phyloP scores from a whole-genome alignment of 2,888 invertebrate species.

The Melinopterus prodromus region DNA sequence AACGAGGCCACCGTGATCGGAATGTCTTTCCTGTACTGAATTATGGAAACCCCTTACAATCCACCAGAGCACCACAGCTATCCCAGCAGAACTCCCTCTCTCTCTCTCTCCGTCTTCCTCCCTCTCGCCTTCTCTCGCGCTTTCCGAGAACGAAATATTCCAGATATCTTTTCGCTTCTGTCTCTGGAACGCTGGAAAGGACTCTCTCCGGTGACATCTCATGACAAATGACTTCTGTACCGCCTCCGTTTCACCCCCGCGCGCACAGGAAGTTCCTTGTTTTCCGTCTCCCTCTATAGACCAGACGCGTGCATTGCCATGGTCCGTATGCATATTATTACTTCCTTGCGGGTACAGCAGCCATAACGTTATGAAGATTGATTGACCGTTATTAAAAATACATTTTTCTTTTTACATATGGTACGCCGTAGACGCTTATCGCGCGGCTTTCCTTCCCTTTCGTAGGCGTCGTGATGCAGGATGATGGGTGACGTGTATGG shows the following conservation, averaged over 20 bases:
- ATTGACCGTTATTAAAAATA: slow-evolving; percentile 34
- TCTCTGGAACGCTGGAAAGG: slow-evolving; percentile 18
- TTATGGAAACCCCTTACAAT: slow-evolving; percentile 8
- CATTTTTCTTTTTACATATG: slow-evolving; percentile 27
- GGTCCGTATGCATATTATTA: slow-evolving; percentile 21
- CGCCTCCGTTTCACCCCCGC: neutral
- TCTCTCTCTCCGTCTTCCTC: neutral
- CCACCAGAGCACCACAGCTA: neutral
- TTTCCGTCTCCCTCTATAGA: slow-evolving; percentile 9
- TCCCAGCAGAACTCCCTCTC: neutral
- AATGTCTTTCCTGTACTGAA: slow-evolving; percentile 6
- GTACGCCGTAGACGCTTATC: neutral
- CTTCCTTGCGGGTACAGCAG: slow-evolving; percentile 17
- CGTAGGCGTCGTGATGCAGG: neutral
- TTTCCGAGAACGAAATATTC: slow-evolving; percentile 19
- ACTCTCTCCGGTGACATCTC: slow-evolving; percentile 17
- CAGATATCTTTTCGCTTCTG: slow-evolving; percentile 15
- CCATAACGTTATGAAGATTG: slow-evolving; percentile 31
- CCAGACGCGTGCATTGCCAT: neutral
- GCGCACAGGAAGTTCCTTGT: neutral
- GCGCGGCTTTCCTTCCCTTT: neutral
- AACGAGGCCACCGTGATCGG: neutral
- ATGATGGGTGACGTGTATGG: neutral
- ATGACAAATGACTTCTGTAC: slow-evolving; percentile 24
- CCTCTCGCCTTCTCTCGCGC: neutral